Evolutionary conservation across 2,888 invertebrate genomes (phyloP).

Genomic region (Halocaridina rubra): DNA sequence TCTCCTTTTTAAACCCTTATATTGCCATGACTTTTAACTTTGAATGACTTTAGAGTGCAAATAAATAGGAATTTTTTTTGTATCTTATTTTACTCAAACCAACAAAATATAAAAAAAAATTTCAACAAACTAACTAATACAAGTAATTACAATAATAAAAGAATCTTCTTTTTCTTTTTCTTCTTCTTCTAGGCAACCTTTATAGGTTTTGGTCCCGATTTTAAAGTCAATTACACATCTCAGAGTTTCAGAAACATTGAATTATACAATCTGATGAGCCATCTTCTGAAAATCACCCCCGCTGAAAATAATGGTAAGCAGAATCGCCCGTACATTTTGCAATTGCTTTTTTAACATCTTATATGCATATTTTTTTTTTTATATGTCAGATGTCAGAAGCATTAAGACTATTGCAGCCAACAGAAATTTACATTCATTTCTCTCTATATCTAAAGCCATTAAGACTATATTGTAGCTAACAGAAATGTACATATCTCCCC

Average conservation of each 20-base stretch:
- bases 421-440: not conserved
- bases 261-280: slow-evolving; percentile 57
- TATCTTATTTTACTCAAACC: too few species aligned
- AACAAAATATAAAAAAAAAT: too few species aligned
- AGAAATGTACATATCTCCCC: too few species aligned
- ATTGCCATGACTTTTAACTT: too few species aligned
- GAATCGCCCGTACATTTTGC: too few species aligned
- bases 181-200: slow-evolving; percentile 49
- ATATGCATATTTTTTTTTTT: not conserved
- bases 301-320: slow-evolving; percentile 54
- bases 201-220: slow-evolving; percentile 52
- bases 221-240: slow-evolving; percentile 43
- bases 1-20: too few species aligned
- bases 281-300: slow-evolving; percentile 35
- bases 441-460: not conserved
- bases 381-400: not conserved
- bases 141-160: too few species aligned
- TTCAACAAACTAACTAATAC: too few species aligned
- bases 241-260: slow-evolving; percentile 57
- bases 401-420: not conserved
- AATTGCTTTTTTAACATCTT: not conserved
- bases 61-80: too few species aligned
- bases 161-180: too few species aligned
- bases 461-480: too few species aligned
- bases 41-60: too few species aligned